Evolutionary conservation across 1,140 invertebrate species (phyloP), one percentile per base, ranked within the genome.

Genomic region (Cydia pomonella): DNA sequence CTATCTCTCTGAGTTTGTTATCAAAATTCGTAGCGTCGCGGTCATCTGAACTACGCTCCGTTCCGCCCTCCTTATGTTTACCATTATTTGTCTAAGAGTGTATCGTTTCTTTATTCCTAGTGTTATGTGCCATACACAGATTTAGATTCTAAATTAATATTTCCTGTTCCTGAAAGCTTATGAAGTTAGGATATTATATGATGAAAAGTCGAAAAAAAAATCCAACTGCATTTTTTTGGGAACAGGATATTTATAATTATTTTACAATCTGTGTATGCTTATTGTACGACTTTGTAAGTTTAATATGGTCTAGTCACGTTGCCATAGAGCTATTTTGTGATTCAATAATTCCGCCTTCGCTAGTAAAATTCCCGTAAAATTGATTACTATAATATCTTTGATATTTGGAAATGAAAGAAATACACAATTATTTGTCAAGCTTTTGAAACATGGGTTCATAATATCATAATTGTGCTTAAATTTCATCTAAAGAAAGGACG

Each of bases 1-100:
- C 44, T 72, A 72, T 50, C 71, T 72, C 44, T 47, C 38, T 72
- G 71, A 72, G 41, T 72, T 72, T 47, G 41, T 50, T 72, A 72
- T 72, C 44, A 72, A 72, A 72, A 72, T 72, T 41, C 38, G 71
- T 44, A 47, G 38, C 71, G 44, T 23, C 64, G 64, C 53, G 53
- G 53, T 59, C 64, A 38, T 69, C 29, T 69, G 29, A 38, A 38
- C 53, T 23, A 59, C 53, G 53, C 53, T 59, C 53, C n/a, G 50
- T 53, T 53, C 50, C 64, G 64, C 64, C 64, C 64, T 69, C 64
- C 29, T 69, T 33, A 41, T 13, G 16, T 69, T 69, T 41, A 38
- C 7, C 29, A 38, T 38, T 69, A 69, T 41, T 59, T 59, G 12
- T 50, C 5, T 50, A 50, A 50, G 47, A 59, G 53, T 23, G 53